Evolutionary conservation across 1,140 invertebrate genomes (phyloP).

Genomic region (Metaphire vulgaris): DNA sequence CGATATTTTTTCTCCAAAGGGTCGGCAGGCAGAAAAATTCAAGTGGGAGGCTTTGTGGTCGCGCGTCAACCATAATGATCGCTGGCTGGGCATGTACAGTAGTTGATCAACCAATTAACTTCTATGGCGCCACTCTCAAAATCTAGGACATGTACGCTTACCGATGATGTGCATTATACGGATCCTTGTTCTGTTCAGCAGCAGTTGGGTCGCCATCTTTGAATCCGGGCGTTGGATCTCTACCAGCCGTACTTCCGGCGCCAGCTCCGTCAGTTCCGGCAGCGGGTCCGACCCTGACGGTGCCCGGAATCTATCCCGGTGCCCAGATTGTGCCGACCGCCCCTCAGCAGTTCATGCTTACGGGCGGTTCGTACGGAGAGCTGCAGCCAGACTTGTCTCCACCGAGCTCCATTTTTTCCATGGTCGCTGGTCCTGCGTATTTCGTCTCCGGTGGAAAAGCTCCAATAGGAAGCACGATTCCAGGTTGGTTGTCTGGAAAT

Average conservation of each 20-base stretch:
- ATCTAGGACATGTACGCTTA: no score
- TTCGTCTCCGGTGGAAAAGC: background rate
- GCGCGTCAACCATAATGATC: no score
- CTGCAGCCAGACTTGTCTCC: background rate
- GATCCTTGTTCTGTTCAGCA: no score
- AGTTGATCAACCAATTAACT: no score
- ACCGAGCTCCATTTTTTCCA: background rate
- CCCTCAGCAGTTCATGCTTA: background rate
- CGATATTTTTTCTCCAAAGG: no score
- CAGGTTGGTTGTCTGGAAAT: background rate
- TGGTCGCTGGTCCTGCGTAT: background rate
- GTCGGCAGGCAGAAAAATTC: no score
- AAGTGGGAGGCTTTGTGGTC: no score
- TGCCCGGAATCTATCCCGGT: background rate
- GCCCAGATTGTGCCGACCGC: background rate
- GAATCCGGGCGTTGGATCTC: background rate
- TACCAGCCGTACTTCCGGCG: background rate
- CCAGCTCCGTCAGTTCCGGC: background rate
- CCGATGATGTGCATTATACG: no score
- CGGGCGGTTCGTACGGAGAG: background rate
- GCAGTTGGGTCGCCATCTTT: no score
- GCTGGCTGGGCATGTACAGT: no score
- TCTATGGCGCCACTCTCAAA: no score
- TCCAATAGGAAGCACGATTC: background rate
- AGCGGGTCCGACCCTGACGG: background rate